These are phyloP conservation scores for Tichodroma muraria DNA, from an alignment of 2,113 vertebrate genomes.

Conservation along the genomic window DNA sequence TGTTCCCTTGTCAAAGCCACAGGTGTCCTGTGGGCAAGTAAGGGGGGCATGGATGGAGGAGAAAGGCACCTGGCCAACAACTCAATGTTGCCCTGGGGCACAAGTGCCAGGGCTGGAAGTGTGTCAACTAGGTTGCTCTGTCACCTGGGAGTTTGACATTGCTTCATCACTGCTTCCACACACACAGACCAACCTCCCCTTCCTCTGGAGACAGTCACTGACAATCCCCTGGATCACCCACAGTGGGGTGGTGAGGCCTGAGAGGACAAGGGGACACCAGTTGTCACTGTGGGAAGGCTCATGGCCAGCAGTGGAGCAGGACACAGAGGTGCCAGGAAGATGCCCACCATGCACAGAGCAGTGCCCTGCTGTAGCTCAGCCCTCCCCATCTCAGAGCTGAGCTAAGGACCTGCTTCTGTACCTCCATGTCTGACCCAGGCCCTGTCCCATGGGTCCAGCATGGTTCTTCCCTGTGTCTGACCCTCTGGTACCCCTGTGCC, in stretches of 20 bases:
- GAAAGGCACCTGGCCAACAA: neutral
- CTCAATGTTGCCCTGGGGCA: neutral
- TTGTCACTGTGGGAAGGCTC: neutral
- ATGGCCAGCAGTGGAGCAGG: neutral
- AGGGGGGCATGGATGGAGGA: neutral
- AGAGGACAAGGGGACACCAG: accelerated
- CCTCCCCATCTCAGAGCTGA: accelerated
- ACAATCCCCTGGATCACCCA: neutral
- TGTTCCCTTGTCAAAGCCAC: neutral
- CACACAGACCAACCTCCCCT: accelerated
- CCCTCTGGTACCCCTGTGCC: neutral
- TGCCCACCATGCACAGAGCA: accelerated
- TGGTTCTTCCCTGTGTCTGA: neutral
- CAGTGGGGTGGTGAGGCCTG: neutral
- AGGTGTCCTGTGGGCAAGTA: neutral
- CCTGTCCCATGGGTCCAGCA: neutral
- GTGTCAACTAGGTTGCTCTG: neutral
- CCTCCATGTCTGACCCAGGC: neutral
- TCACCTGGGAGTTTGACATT: neutral
- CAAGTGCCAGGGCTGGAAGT: neutral
- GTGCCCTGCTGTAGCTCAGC: neutral
- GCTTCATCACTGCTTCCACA: neutral
- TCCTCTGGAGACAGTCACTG: neutral
- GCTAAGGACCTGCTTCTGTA: neutral
- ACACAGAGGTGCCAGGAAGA: neutral